Percentiles rank a stretch among this genome's conserved stretches.
These are phyloP conservation scores for Dasysyrphus albostriatus DNA, from an alignment of 2,888 invertebrate genomes.

Conservation along the genomic window DNA sequence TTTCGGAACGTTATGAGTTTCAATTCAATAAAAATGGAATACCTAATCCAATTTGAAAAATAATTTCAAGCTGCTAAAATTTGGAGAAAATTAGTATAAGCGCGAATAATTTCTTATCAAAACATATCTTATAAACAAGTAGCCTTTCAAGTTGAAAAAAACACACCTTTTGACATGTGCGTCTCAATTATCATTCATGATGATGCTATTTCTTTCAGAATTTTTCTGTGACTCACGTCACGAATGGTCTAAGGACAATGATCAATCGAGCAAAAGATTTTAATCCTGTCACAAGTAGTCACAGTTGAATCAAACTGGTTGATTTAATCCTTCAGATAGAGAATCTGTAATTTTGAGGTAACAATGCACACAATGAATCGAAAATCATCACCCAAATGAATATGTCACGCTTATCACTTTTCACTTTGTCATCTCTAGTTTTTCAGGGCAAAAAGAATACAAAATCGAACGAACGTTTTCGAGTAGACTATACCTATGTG, in stretches of 20 bases:
- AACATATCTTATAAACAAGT: constrained; percentile 38
- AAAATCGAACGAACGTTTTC: constrained; percentile 12
- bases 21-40: background rate
- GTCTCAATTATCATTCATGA: constrained; percentile 57
- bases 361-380: constrained; percentile 58
- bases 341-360: constrained; percentile 21
- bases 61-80: constrained; percentile 54
- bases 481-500: constrained; percentile 24
- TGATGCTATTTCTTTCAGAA: constrained; percentile 32
- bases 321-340: constrained; percentile 47
- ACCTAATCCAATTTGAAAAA: constrained; percentile 57
- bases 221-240: constrained; percentile 14
- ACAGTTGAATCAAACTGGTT: constrained; percentile 30
- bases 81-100: constrained; percentile 20
- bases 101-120: constrained; percentile 63
- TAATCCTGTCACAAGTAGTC: constrained; percentile 74
- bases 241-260: constrained; percentile 25
- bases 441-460: background rate
- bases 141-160: background rate
- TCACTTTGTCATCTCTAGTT: constrained; percentile 76
- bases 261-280: constrained; percentile 64
- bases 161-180: background rate
- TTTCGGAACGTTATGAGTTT: background rate
- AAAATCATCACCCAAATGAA: constrained; percentile 81
- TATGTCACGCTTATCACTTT: constrained; percentile 82